phyloP scores from a whole-genome alignment of 2,113 vertebrate genomes.

The Caretta caretta region DNA sequence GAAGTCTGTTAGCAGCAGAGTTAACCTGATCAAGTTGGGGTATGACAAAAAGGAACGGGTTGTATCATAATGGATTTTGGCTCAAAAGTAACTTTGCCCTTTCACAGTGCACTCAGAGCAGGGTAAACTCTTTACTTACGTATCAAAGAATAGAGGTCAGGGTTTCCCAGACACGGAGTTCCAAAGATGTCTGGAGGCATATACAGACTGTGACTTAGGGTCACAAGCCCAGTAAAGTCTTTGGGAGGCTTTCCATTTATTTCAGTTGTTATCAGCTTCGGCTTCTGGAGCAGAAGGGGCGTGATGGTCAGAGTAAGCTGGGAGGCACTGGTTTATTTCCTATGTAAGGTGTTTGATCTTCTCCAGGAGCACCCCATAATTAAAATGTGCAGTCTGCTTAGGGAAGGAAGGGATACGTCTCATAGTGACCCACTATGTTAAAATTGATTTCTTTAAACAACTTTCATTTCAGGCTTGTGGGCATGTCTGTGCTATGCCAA shows the following conservation, averaged over 20 bases:
- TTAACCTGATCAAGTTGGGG: accelerated
- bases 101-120: not conserved
- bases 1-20: accelerated
- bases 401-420: not conserved
- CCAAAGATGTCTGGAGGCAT: no score
- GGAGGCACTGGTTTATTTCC: not conserved
- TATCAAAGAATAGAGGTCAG: not conserved
- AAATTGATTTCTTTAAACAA: not conserved
- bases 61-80: not conserved
- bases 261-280: not conserved
- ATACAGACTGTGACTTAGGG: no score
- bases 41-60: not conserved
- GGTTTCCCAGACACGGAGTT: not conserved
- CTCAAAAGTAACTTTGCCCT: not conserved
- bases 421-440: not conserved
- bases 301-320: not conserved
- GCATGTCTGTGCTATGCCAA: not conserved
- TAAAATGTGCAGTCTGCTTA: not conserved
- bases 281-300: not conserved
- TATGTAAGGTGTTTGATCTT: not conserved
- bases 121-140: not conserved
- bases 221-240: no score
- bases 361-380: not conserved
- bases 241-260: not conserved
- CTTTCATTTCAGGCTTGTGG: no score